Conservation (phyloP, 2,113 vertebrate species). For the Melanerpes aurifrons region DNA sequence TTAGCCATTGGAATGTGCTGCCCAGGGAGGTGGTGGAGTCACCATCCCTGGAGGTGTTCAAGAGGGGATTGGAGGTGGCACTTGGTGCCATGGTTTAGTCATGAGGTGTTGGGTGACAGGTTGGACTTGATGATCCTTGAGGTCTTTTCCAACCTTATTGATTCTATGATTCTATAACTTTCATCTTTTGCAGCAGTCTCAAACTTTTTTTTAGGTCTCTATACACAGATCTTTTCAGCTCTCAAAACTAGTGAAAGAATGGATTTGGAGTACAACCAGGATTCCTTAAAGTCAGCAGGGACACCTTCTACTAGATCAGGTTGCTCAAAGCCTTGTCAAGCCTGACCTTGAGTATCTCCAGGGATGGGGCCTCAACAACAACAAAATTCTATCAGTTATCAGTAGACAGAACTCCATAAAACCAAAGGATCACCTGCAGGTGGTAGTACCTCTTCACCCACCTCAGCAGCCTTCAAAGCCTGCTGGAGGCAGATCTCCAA, state of each 20-base stretch:
- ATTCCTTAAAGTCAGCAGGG: not conserved
- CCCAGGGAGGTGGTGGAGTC: too few species aligned
- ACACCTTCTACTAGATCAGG: too few species aligned
- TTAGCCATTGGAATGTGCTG: too few species aligned
- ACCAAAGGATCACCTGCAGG: not conserved
- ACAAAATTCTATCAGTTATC: not conserved
- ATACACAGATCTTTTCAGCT: not conserved
- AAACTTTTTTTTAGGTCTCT: not conserved
- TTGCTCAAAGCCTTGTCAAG: too few species aligned
- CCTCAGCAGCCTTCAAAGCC: not conserved
- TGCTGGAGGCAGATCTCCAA: not conserved
- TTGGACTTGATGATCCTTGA: too few species aligned
- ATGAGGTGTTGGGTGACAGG: too few species aligned
- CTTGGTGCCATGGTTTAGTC: too few species aligned
- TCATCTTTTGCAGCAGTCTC: not conserved
- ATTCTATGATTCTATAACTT: not conserved
- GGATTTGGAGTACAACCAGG: not conserved
- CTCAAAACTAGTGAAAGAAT: not conserved
- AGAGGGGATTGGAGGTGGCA: too few species aligned
- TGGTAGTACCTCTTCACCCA: not conserved
- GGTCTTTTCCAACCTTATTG: too few species aligned
- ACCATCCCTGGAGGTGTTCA: too few species aligned
- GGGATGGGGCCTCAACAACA: too few species aligned
- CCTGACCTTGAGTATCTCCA: too few species aligned
- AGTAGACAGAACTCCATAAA: not conserved